phyloP scores from a whole-genome alignment of 1,140 invertebrate species.

The Hydropsyche tenuis region DNA sequence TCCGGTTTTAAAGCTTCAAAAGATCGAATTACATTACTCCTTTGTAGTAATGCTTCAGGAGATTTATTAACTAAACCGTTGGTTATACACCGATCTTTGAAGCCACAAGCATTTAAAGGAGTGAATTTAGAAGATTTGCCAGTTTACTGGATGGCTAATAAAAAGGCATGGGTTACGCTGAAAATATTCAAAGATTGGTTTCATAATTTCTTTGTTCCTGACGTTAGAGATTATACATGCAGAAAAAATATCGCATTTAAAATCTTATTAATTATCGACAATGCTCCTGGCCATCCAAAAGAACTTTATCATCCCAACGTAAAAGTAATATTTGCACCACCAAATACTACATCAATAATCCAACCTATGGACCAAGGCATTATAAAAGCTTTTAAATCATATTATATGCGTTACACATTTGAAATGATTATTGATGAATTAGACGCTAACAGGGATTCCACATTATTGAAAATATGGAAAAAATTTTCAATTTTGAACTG shows the following conservation, averaged over 20 bases:
- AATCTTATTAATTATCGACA: conserved; percentile 60
- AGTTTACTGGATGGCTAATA: conserved; percentile 56
- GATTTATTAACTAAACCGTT: conserved; percentile 10
- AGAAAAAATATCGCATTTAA: conserved; percentile 8
- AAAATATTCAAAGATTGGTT: conserved; percentile 55
- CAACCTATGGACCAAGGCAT: conserved; percentile 41
- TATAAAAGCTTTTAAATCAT: conserved; percentile 26
- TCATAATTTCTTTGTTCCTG: conserved; percentile 52
- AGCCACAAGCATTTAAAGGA: conserved; percentile 56
- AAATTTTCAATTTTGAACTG: conserved; percentile 41
- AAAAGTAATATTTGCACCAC: conserved; percentile 54
- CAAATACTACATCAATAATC: conserved; percentile 50
- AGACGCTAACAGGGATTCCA: conserved; percentile 10
- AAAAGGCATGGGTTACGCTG: conserved; percentile 54
- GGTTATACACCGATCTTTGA: conserved; percentile 54
- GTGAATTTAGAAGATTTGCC: conserved; percentile 52
- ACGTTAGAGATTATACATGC: conserved; percentile 52
- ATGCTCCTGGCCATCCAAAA: conserved; percentile 54
- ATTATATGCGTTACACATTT: conserved; percentile 36
- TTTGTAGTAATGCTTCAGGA: conserved; percentile 30
- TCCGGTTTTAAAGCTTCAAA: conserved; percentile 58
- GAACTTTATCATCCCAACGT: conserved; percentile 53
- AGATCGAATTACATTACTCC: conserved; percentile 52
- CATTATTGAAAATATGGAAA: conserved; percentile 39
- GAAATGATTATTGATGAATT: conserved; percentile 36